Percentiles rank a stretch among this genome's conserved stretches.
Evolutionary conservation across 2,888 invertebrate species (phyloP).

Genomic region (Epinotia brunnichana): DNA sequence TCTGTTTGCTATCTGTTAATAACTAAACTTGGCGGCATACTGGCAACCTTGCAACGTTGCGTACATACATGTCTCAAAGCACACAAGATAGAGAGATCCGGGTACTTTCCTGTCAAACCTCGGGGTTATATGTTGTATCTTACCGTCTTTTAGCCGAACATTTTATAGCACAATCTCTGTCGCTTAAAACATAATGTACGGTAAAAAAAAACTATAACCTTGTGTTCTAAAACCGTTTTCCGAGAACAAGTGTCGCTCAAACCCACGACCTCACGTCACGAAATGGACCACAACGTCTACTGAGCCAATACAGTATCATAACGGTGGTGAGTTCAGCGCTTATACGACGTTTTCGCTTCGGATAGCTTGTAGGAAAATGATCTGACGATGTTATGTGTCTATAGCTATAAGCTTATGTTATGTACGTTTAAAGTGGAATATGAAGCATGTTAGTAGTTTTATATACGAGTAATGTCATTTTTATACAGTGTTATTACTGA

Average conservation of each 20-base stretch:
- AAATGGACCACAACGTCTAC: constrained; percentile 4
- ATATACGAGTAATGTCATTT: no score
- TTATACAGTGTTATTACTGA: no score
- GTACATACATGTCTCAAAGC: no score
- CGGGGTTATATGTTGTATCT: no score
- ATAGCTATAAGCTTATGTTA: background rate
- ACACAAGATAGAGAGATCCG: no score
- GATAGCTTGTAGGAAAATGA: background rate
- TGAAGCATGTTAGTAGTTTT: background rate
- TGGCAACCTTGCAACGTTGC: no score
- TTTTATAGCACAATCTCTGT: background rate
- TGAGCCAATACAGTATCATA: background rate
- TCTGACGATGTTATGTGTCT: constrained; percentile 7
- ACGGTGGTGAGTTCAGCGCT: background rate
- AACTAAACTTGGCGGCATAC: no score
- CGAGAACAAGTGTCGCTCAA: constrained; percentile 22
- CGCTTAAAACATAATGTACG: constrained; percentile 14
- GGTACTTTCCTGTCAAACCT: no score
- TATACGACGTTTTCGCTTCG: constrained; percentile 1
- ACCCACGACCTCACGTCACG: constrained; percentile 30
- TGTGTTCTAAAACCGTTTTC: constrained; percentile 23
- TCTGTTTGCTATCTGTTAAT: no score
- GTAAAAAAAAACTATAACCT: constrained; percentile 26
- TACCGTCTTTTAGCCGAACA: background rate
- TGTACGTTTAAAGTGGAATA: background rate